phyloP scores from a whole-genome alignment of 2,888 invertebrate genomes.

The Digitonthophagus gazella region DNA sequence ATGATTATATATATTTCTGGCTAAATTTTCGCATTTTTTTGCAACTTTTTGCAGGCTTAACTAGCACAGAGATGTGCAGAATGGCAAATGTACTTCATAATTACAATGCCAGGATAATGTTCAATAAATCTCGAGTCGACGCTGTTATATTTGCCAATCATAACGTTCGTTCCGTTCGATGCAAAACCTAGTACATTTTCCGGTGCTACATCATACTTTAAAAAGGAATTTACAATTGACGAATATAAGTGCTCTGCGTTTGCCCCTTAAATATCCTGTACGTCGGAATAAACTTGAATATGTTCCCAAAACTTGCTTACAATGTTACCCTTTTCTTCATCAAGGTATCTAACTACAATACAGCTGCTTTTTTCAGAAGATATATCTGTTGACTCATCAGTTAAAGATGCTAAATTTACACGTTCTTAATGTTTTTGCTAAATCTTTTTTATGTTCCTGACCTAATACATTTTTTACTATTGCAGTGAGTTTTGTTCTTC shows the following conservation, averaged over 20 bases:
- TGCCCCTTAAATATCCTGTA: neutral
- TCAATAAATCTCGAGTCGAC: neutral
- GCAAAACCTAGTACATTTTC: neutral
- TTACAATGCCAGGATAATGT: neutral
- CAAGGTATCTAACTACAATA: neutral
- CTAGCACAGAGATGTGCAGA: constrained; percentile 10
- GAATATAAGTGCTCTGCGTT: neutral
- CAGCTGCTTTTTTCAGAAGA: neutral
- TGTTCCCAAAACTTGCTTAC: constrained; percentile 6
- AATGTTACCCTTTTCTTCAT: neutral
- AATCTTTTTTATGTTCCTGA: neutral
- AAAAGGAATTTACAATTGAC: neutral
- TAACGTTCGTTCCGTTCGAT: neutral
- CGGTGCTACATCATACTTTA: neutral
- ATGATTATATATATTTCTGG: constrained; percentile 13
- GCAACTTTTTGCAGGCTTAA: constrained; percentile 13
- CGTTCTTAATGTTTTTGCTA: neutral
- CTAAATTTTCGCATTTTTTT: constrained; percentile 2
- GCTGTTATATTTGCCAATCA: neutral
- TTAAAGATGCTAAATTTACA: neutral
- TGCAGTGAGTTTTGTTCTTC: constrained; percentile 3
- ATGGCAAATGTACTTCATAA: neutral
- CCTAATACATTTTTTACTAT: constrained; percentile 12
- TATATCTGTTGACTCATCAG: constrained; percentile 1
- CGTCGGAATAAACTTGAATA: neutral